A percentile compares a stretch with the other conserved stretches of the same genome.
These are phyloP conservation scores for Ptilonorhynchus violaceus DNA, from an alignment of 2,113 vertebrate genomes.

Conservation along the genomic window DNA sequence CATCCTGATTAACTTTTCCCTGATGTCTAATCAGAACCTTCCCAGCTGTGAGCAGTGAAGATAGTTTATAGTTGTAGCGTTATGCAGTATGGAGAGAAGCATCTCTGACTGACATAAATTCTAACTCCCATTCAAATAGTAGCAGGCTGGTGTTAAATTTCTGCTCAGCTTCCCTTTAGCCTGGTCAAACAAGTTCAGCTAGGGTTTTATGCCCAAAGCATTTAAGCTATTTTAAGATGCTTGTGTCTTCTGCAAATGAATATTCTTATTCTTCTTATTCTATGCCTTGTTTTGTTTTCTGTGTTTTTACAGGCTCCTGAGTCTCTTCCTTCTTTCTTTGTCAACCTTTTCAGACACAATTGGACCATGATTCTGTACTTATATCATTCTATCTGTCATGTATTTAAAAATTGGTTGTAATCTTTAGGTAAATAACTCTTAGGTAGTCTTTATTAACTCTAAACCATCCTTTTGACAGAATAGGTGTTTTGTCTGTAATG, in stretches of 20 bases:
- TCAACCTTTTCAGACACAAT: neutral
- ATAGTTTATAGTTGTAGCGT: neutral
- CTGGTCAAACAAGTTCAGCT: neutral
- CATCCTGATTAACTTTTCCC: neutral
- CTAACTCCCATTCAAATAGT: neutral
- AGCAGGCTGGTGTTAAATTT: neutral
- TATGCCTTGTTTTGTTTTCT: neutral
- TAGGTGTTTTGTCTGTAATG: neutral
- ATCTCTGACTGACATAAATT: neutral
- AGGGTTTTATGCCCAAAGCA: neutral
- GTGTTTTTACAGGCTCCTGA: neutral
- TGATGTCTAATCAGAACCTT: neutral
- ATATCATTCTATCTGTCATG: neutral
- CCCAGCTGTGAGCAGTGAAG: neutral
- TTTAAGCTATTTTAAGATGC: neutral
- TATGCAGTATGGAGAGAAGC: neutral
- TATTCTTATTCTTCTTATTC: neutral
- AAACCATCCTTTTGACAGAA: neutral
- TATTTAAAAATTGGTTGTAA: neutral
- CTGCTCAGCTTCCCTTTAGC: neutral
- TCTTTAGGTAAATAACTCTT: neutral
- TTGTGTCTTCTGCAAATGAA: neutral
- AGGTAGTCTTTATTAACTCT: neutral
- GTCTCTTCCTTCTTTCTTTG: neutral
- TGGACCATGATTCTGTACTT: neutral